Evolutionary conservation across 1,140 invertebrate species (phyloP).

Genomic region (Eufriesea mexicana): DNA sequence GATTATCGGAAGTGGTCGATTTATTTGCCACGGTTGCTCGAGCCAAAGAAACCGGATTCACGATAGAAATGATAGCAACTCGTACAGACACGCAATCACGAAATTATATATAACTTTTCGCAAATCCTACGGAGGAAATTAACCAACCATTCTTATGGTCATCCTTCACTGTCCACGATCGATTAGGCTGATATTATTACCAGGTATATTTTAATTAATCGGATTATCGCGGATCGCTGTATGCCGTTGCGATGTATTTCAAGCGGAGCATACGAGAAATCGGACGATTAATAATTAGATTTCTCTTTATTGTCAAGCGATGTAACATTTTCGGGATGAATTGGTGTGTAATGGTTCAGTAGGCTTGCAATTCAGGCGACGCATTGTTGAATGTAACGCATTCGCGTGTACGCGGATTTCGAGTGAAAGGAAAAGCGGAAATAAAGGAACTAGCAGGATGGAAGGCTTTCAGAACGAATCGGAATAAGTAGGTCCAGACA

Average conservation of each 20-base stretch:
- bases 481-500: constrained; percentile 30
- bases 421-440: constrained; percentile 44
- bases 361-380: constrained; percentile 29
- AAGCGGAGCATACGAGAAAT: too few species aligned
- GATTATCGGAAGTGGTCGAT: constrained; percentile 40
- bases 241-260: too few species aligned
- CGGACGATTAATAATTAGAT: too few species aligned
- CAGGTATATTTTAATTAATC: too few species aligned
- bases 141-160: neutral
- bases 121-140: neutral
- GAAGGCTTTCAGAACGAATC: constrained; percentile 29
- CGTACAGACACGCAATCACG: too few species aligned
- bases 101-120: neutral
- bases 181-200: neutral
- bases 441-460: constrained; percentile 35
- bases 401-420: constrained; percentile 38
- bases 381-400: constrained; percentile 6
- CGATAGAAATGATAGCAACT: neutral
- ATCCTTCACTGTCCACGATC: neutral
- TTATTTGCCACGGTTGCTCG: constrained; percentile 22
- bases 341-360: neutral
- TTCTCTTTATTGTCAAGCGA: too few species aligned
- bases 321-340: neutral
- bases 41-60: neutral
- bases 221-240: too few species aligned